Evolutionary conservation across 1,140 invertebrate species (phyloP), one percentile per base, ranked within the genome.

Genomic region (Sinonovacula constricta): DNA sequence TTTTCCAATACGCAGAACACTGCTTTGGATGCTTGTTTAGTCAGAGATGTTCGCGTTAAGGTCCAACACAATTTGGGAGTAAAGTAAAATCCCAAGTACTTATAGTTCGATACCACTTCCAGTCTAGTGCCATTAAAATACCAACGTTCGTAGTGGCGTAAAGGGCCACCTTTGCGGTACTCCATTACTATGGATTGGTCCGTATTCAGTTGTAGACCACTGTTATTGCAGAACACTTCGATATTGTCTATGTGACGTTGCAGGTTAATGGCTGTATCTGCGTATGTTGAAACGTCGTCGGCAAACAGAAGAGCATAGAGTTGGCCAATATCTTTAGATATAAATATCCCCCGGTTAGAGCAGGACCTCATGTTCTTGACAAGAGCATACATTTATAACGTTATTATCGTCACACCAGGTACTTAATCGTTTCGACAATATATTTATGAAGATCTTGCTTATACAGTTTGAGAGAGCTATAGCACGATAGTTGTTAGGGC

Each of bases 391-490:
- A 30, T 66, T 18, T 33, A 80, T 56, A 12, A 65, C 28, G 53
- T 54, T 57, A 26, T 67, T 74, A 0, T 24, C 18, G 22, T 80
- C 62, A 5, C 33, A 18, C 49, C 63, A 74, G 12, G 14, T 59
- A 0, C 33, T 57, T 0, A 72, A 28, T 24, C 69, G 33, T 7
- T 31, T 60, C 39, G 30, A 67, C 36, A 80, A 34, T 3, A 79
- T 33, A 2, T 60, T 63, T 26, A 36, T 60, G 28, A 79, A 79
- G 34, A 79, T 33, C 54, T 79, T 79, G 24, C 49, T 65, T 3
- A 80, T 45, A 60, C 34, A 26, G 18, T 63, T 67, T 10, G 24
- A 33, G 22, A 80, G 15, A 7, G 49, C 65, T 0, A 80, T 80
- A 15, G 56, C 78, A 15, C 68, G 66, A 65, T 74, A 80, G n/a